phyloP scores from a whole-genome alignment of 2,888 invertebrate species.

The Torymus texanus region DNA sequence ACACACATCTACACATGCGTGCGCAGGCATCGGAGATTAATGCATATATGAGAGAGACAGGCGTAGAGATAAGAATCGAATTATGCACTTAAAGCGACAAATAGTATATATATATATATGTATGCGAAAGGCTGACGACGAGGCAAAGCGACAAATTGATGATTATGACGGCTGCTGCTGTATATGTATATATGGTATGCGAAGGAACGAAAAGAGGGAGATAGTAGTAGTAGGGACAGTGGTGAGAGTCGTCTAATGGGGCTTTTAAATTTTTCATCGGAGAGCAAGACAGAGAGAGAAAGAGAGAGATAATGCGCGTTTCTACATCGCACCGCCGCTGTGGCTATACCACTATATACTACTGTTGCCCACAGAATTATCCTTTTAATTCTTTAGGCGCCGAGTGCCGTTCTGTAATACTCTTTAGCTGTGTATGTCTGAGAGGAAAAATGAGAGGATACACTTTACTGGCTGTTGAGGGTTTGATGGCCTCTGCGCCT shows the following conservation, averaged over 20 bases:
- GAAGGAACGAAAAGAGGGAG: background rate
- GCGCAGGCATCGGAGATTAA: conserved; percentile 37
- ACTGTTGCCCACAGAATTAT: conserved; percentile 38
- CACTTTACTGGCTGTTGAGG: background rate
- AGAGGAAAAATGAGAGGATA: too few relatives aligned
- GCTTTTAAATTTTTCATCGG: conserved; percentile 49
- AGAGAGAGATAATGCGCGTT: background rate
- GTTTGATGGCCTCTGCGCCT: conserved; percentile 21
- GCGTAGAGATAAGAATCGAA: conserved; percentile 50
- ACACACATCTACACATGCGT: too few relatives aligned
- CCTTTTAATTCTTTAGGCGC: conserved; percentile 46
- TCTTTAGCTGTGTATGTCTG: too few relatives aligned
- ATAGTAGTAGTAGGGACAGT: background rate
- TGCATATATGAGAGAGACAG: conserved; percentile 11
- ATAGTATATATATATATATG: background rate
- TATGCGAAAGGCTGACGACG: too few relatives aligned
- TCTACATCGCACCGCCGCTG: background rate
- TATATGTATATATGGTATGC: conserved; percentile 8
- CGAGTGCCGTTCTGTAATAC: too few relatives aligned
- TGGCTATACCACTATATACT: too few relatives aligned
- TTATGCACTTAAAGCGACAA: conserved; percentile 54
- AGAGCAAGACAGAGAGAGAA: too few relatives aligned
- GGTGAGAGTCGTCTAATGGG: conserved; percentile 30
- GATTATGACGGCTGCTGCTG: conserved; percentile 39
- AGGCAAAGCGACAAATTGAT: conserved; percentile 39